phyloP scores from a whole-genome alignment of 2,113 vertebrate genomes.

The Brachyhypopomus gauderio region DNA sequence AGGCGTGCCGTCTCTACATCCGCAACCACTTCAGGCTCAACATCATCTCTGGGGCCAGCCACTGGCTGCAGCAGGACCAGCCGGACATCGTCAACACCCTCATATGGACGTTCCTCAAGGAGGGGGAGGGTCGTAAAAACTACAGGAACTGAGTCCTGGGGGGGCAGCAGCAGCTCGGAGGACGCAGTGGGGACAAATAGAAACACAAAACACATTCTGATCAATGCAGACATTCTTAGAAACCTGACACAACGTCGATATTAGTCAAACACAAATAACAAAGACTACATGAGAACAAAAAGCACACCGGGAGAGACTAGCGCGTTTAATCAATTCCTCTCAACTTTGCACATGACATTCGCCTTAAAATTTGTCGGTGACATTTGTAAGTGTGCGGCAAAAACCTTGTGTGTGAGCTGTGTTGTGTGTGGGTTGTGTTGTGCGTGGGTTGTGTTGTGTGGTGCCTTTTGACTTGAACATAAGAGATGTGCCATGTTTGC shows the following conservation, averaged over 20 bases:
- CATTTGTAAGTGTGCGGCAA: slow-evolving; percentile 69
- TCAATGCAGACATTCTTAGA: slow-evolving; percentile 69
- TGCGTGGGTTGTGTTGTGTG: slow-evolving; percentile 79
- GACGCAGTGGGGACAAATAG: slow-evolving; percentile 64
- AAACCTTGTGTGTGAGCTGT: slow-evolving; percentile 41
- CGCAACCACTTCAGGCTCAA: slow-evolving; percentile 93
- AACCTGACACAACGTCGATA: slow-evolving; percentile 62
- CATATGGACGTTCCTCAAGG: slow-evolving; percentile 98
- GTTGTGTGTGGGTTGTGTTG: slow-evolving; percentile 59
- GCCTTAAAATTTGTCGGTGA: slow-evolving; percentile 76
- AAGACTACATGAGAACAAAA: slow-evolving; percentile 66
- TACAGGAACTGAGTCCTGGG: slow-evolving; percentile 73
- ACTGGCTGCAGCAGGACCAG: slow-evolving; percentile 98
- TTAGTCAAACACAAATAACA: slow-evolving; percentile 59
- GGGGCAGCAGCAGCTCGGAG: slow-evolving; percentile 57
- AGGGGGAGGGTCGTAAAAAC: slow-evolving; percentile 85
- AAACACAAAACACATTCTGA: slow-evolving; percentile 46
- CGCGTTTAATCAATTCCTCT: slow-evolving; percentile 56
- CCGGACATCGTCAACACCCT: slow-evolving; percentile 95
- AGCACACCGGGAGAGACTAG: slow-evolving; percentile 60
- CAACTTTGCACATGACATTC: slow-evolving; percentile 74
- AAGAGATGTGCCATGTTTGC: slow-evolving; percentile 57
- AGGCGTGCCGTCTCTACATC: slow-evolving; percentile 90
- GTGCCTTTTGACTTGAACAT: slow-evolving; percentile 83
- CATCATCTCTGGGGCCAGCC: slow-evolving; percentile 92